phyloP scores from a whole-genome alignment of 2,888 invertebrate genomes.

The Lochmaea capreae region DNA sequence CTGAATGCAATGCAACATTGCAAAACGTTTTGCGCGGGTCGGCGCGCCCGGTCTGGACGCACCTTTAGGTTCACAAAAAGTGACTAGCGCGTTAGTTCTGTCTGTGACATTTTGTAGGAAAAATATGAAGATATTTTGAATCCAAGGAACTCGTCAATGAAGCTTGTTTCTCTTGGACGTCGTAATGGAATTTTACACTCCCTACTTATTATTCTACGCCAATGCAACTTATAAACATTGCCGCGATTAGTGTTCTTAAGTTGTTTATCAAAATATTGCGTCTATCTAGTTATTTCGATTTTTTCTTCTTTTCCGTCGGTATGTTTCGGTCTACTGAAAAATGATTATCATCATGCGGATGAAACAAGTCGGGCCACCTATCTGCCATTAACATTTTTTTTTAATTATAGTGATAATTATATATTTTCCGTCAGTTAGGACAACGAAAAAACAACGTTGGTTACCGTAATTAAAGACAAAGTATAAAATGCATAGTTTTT shows the following conservation, averaged over 20 bases:
- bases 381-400: constrained; percentile 1
- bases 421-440: constrained; percentile 1
- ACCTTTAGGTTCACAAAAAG: no score
- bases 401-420: background rate
- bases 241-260: background rate
- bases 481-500: background rate
- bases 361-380: constrained; percentile 11
- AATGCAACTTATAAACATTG: constrained; percentile 9
- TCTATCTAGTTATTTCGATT: constrained; percentile 9
- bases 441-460: background rate
- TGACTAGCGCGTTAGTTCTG: no score
- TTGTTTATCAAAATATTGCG: constrained; percentile 23
- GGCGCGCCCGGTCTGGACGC: no score
- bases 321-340: constrained; percentile 18
- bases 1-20: no score
- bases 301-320: constrained; percentile 14
- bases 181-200: no score
- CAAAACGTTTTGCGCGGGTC: no score
- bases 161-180: no score
- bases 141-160: no score
- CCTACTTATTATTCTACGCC: background rate
- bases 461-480: background rate
- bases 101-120: no score
- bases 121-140: no score
- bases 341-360: constrained; percentile 2